Conservation (phyloP, 2,888 invertebrate species). For the Nephrotoma guestfalica region DNA sequence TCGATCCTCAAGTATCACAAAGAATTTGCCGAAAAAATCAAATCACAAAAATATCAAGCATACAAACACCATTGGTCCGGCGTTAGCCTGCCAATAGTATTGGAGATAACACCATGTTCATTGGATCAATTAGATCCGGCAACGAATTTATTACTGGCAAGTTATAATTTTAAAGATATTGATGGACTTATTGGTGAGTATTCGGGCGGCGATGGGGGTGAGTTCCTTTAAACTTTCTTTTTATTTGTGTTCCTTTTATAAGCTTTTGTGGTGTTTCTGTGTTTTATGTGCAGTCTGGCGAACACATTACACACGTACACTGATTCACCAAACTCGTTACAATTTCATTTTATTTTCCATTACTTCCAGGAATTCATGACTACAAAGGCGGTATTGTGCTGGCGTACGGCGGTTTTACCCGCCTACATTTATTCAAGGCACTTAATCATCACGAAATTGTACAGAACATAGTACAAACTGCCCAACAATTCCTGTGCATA, state of each 20-base stretch:
- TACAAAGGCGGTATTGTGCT: conserved; percentile 87
- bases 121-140: conserved; percentile 85
- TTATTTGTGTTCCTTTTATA: background rate
- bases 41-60: conserved; percentile 69
- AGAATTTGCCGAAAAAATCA: conserved; percentile 66
- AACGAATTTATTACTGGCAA: conserved; percentile 65
- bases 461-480: conserved; percentile 70
- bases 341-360: background rate
- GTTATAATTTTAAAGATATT: conserved; percentile 76
- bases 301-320: background rate
- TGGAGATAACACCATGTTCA: conserved; percentile 87
- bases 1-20: conserved; percentile 73
- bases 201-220: background rate
- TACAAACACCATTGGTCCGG: conserved; percentile 97
- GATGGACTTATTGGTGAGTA: conserved; percentile 48
- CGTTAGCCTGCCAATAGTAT: conserved; percentile 66
- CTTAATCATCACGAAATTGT: conserved; percentile 76
- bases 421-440: conserved; percentile 81
- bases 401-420: conserved; percentile 79
- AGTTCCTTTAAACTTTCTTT: background rate
- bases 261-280: background rate
- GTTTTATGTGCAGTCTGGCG: background rate
- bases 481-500: conserved; percentile 64
- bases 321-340: background rate
- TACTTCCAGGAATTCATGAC: conserved; percentile 56